Base-by-base conservation (phyloP, 2,888 invertebrate genomes). In the Glyphotaelius pellucidus region DNA sequence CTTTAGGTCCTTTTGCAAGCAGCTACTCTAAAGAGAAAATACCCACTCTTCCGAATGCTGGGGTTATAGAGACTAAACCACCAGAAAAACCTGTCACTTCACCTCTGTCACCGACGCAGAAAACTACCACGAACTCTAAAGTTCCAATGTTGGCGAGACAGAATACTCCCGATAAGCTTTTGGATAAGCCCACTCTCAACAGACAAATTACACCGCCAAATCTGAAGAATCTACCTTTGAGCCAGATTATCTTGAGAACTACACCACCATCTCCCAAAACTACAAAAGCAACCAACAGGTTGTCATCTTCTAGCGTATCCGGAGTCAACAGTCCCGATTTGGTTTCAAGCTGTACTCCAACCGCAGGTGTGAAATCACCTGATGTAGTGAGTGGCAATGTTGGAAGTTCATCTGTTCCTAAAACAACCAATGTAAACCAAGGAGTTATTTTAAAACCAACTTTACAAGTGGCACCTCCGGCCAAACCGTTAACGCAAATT, bases 251-350 rank as follows among this genome's bases (percentile, higher is more conserved):
- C 38, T 35, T 87, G 89, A 94, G 94, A 94, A 95, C 94, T 92
- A 95, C 95, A 5, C 96, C 95, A 1, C 95, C 95, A 85, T 95
- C 95, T 5, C 95, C 96, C 0, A 96, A 96, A 94, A 94, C 94
- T 0, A 94, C 94, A 3, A 96, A 95, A 94, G 95, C 94, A 2
- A 95, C 94, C 92, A 95, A 94, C 92, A 94, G 94, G 90, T 94
- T 80, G 9, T 85, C 92, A 25, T 92, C 92, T 52, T 84, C 92
- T 4, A 25, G 31, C 3, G 15, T 35, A 52, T 86, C 86, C 38
- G 90, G 94, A 95, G 95, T 94, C 92, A 97, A 97, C 94, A 97
- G 97, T 94, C 98, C 98, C 0, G 98, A 98, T 94, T 95, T 98
- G 52, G 97, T 98, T 5, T 97, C 97, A 0, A 97, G 97, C 94